Base-by-base conservation (phyloP, 2,113 vertebrate genomes). In the Heterocephalus glaber region DNA sequence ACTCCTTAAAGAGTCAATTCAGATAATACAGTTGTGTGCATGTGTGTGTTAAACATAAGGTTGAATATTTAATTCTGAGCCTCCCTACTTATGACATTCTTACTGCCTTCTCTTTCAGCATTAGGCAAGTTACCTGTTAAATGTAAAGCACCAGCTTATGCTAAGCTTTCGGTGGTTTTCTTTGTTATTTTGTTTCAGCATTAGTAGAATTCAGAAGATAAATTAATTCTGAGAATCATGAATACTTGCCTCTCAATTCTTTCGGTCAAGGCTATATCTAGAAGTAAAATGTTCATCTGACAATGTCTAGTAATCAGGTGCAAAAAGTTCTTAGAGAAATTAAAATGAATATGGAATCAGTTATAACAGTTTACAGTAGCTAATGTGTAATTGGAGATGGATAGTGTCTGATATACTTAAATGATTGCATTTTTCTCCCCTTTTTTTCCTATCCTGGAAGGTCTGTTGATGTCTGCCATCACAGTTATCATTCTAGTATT, bases 401-500 rank as follows among this genome's bases (percentile, higher is more conserved):
- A 41, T 61, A 47, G 4, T 87, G 20, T 89, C 54, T 92, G 22
- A 24, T 52, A 56, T 87, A 56, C 82, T 93, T 85, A 94, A 95
- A 35, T 97, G 74, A 85, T 92, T 91, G 56, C 13, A 4, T 82
- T 79, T 47, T 13, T 74, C 54, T 56, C 54, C 82, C 58, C 87
- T 58, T 93, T 94, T 44, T 66, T 58, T 93, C 95, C 70, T 58
- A 94, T 96, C 82, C 92, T 76, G 82, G 90, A 98, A 99, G 99
- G 99, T 95, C 98, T 99, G 94, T 98, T 99, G 97, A 99, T 99
- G 99, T 99, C 99, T 97, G 99, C 99, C 96, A 99, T 99, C 98
- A 99, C 99, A 35, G 99, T 99, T 97, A 99, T 99, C 97, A 99
- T 99, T 98, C 98, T 99, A 98, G 99, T 99, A 96, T 98, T 99